Evolutionary conservation across 1,140 invertebrate species (phyloP).

Genomic region (Apis dorsata): DNA sequence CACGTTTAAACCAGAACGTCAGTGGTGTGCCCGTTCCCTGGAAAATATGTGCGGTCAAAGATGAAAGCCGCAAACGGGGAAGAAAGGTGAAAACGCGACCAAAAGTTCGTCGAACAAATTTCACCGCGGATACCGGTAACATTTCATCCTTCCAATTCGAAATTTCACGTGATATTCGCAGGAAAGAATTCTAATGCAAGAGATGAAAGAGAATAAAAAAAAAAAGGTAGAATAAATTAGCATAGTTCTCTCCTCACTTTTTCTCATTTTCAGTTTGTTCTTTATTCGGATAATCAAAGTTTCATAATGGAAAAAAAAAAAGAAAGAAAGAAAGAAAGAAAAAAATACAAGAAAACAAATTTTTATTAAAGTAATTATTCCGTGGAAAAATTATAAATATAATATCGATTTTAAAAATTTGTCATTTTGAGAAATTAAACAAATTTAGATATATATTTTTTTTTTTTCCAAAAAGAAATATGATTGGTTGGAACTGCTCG

Average conservation of each 20-base stretch:
- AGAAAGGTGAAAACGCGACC: background rate
- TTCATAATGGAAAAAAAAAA: too few species aligned
- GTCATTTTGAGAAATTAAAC: too few species aligned
- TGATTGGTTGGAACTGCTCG: background rate
- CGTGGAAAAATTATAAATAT: too few species aligned
- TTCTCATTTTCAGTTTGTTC: background rate
- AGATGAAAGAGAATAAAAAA: too few species aligned
- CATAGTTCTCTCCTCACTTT: background rate
- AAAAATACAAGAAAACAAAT: too few species aligned
- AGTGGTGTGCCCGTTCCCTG: background rate
- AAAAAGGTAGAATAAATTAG: background rate
- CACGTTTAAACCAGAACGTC: conserved; percentile 26
- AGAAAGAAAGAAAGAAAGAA: too few species aligned
- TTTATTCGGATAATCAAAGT: background rate
- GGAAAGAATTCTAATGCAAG: too few species aligned
- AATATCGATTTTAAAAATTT: too few species aligned
- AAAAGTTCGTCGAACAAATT: conserved; percentile 11
- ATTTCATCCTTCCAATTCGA: background rate
- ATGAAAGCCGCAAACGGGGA: conserved; percentile 5
- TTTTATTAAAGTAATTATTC: too few species aligned
- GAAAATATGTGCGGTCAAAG: conserved; percentile 44
- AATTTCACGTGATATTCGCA: background rate
- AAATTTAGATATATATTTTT: too few species aligned
- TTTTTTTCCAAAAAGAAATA: background rate
- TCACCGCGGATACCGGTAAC: background rate